These are phyloP conservation scores for Acipenser ruthenus DNA, from an alignment of 2,797 vertebrate species.

Conservation along the genomic window DNA sequence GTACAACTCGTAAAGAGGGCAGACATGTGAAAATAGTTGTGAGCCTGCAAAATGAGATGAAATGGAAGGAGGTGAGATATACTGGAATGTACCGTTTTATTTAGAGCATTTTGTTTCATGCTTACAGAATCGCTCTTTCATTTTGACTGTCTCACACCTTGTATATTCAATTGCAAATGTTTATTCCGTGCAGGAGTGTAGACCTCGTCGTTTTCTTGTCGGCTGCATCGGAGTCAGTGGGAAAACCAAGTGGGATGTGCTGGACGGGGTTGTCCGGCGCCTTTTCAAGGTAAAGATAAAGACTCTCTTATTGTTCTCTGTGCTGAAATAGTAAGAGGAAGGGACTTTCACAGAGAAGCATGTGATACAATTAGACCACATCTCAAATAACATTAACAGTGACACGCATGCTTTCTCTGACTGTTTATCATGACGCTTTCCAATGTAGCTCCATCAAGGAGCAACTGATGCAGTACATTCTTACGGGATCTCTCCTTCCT, in stretches of 20 bases:
- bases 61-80: slow-evolving; percentile 79
- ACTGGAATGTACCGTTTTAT: background rate
- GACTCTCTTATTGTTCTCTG: background rate
- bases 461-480: background rate
- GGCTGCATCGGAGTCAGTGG: slow-evolving; percentile 95
- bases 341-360: background rate
- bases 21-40: slow-evolving; percentile 89
- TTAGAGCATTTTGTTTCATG: background rate
- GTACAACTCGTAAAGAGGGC: slow-evolving; percentile 77
- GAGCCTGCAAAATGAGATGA: slow-evolving; percentile 72
- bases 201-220: slow-evolving; percentile 75
- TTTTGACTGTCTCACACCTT: too few species aligned
- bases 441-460: background rate
- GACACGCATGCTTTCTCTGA: too few species aligned
- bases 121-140: too few species aligned
- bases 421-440: background rate
- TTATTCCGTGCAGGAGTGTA: slow-evolving; percentile 58
- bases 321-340: background rate
- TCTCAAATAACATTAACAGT: too few species aligned
- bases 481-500: slow-evolving; percentile 3
- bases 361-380: background rate
- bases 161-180: too few species aligned
- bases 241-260: slow-evolving; percentile 96
- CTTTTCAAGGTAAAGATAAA: slow-evolving; percentile 78
- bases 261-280: slow-evolving; percentile 87